Conservation (phyloP, 2,113 vertebrate species). For the Chaetops frenatus region DNA sequence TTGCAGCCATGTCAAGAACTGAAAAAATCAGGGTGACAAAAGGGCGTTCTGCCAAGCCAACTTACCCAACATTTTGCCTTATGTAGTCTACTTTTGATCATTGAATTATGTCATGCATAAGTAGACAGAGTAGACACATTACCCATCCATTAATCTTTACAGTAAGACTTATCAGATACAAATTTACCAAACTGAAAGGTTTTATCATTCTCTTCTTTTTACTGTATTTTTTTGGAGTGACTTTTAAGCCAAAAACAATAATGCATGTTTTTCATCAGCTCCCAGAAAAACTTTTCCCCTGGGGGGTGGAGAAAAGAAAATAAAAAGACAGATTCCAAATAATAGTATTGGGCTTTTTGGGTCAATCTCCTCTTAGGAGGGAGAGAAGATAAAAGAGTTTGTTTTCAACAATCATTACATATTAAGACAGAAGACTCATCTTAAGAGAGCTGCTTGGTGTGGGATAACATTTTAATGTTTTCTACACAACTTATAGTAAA, state of each 20-base stretch:
- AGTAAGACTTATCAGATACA: neutral
- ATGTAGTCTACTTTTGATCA: neutral
- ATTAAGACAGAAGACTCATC: neutral
- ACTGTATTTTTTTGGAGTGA: neutral
- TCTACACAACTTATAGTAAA: neutral
- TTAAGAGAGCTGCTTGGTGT: neutral
- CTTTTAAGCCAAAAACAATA: neutral
- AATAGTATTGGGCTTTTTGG: neutral
- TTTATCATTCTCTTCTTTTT: neutral
- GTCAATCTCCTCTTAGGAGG: neutral
- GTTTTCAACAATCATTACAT: neutral
- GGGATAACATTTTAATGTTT: neutral
- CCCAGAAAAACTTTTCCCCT: neutral
- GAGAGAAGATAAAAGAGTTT: neutral
- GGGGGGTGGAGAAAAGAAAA: fast-evolving
- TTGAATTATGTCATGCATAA: neutral
- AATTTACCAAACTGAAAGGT: neutral
- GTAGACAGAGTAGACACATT: neutral
- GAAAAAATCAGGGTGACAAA: neutral
- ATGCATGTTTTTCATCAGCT: neutral
- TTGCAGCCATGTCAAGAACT: neutral
- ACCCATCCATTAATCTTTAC: neutral
- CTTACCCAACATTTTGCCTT: neutral
- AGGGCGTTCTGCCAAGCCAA: neutral
- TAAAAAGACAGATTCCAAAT: neutral